A percentile compares a stretch with the other conserved stretches of the same genome.
These are phyloP conservation scores for Myotis yumanensis DNA, from an alignment of 2,113 vertebrate species.

Conservation along the genomic window DNA sequence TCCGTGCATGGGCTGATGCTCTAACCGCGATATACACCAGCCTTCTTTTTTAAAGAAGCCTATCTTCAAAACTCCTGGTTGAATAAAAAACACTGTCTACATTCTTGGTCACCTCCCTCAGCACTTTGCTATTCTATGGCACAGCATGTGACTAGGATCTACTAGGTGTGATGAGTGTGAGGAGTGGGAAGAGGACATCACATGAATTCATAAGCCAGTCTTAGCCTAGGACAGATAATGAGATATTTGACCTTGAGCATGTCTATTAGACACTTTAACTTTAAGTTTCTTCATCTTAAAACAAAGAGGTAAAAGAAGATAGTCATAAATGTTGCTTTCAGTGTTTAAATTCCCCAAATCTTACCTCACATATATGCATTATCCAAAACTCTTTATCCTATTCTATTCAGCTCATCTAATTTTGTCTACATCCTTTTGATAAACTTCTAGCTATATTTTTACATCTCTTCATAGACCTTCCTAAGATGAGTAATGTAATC, in stretches of 20 bases:
- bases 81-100: neutral
- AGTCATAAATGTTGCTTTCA: neutral
- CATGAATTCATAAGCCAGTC: neutral
- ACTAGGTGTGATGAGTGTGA: neutral
- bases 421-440: neutral
- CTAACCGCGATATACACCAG: no score
- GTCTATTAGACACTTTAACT: neutral
- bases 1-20: no score
- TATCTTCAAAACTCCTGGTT: neutral
- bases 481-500: neutral
- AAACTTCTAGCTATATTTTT: neutral
- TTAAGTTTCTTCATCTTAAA: constrained; percentile 52
- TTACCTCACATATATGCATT: neutral
- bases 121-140: neutral
- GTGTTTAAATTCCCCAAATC: constrained; percentile 8
- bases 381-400: neutral
- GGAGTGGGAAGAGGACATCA: neutral
- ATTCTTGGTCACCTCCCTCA: neutral
- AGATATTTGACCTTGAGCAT: neutral
- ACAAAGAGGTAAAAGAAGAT: neutral
- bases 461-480: neutral
- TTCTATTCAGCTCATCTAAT: neutral
- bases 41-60: neutral
- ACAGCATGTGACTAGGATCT: neutral
- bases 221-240: neutral